Percentiles rank a stretch among this genome's conserved stretches.
phyloP scores from a whole-genome alignment of 2,888 invertebrate genomes.

The Epinotia brunnichana region DNA sequence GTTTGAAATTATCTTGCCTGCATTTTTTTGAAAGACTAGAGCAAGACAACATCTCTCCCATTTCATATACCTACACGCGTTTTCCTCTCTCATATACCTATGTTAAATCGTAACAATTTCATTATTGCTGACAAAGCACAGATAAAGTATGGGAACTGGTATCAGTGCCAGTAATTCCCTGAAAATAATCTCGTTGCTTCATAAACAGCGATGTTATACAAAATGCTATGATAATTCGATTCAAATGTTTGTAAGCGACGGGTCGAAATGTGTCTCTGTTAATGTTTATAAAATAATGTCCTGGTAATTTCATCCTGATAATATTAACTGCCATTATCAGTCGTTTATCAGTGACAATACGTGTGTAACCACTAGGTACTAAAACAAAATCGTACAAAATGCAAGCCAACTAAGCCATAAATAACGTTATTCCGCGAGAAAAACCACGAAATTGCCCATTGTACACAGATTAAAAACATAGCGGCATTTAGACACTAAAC shows the following conservation, averaged over 20 bases:
- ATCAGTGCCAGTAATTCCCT: background rate
- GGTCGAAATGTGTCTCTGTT: background rate
- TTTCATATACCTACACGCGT: too few species aligned
- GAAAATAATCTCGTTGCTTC: background rate
- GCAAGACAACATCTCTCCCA: too few species aligned
- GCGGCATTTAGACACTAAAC: constrained; percentile 39
- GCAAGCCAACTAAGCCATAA: constrained; percentile 20
- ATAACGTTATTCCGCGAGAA: constrained; percentile 31
- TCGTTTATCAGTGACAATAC: constrained; percentile 4
- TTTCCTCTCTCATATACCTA: too few species aligned
- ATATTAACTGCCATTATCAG: background rate
- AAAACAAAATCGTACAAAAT: constrained; percentile 19
- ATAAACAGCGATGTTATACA: too few species aligned
- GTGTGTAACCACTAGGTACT: constrained; percentile 5
- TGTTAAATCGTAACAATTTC: background rate
- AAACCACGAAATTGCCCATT: constrained; percentile 40
- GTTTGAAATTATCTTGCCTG: too few species aligned
- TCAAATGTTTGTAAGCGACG: background rate
- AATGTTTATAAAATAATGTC: background rate
- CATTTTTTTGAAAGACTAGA: too few species aligned
- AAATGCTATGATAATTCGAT: too few species aligned
- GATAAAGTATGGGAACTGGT: background rate
- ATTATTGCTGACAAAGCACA: background rate
- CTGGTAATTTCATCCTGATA: background rate
- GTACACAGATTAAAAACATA: constrained; percentile 37